Evolutionary conservation across 2,888 invertebrate species (phyloP), one percentile per base, ranked within the genome.

Genomic region (Polyploca ridens): DNA sequence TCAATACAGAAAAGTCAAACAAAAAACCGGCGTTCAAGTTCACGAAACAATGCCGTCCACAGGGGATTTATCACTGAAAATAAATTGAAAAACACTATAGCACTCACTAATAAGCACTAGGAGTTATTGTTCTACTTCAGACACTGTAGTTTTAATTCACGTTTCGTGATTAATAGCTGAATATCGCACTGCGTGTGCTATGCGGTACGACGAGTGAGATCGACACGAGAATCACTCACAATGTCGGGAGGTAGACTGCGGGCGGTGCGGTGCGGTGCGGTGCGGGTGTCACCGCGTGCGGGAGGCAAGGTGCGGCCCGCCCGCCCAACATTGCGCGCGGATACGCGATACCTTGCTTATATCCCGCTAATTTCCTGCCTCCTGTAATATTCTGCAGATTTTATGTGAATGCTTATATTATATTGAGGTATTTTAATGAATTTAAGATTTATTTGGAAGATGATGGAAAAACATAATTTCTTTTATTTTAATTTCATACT

Each of bases 161-260:
- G 61, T 58, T 46, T 64, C 10, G 35, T 49, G 57, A 63, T 57
- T 60, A 61, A 61, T 58, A 49, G 63, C 27, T 58, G 62, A 41
- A 33, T 58, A 62, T 14, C n/a, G 59, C 19, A 27, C 54, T 64
- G 67, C 71, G 71, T 59, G 65, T 59, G 64, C 64, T 59, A 65
- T 64, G 65, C 66, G 69, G 16, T 65, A 64, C 19, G 61, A n/a
- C 10, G 54, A 63, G 64, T 66, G 66, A 35, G 57, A 64, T 59
- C 35, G 60, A 65, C 54, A 72, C 80, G 74, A 63, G 69, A 69
- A 73, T 46, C 63, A 14, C 66, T 60, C 65, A 58, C 75, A 73
- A 66, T 72, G 69, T 70, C 64, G 67, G 66, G 73, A 74, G 72
- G 81, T 78, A 77, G 79, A 88, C 89, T 89, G 88, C 82, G 83